These are phyloP conservation scores for Australoheros scitulus DNA, from an alignment of 2,113 vertebrate species.

Conservation along the genomic window DNA sequence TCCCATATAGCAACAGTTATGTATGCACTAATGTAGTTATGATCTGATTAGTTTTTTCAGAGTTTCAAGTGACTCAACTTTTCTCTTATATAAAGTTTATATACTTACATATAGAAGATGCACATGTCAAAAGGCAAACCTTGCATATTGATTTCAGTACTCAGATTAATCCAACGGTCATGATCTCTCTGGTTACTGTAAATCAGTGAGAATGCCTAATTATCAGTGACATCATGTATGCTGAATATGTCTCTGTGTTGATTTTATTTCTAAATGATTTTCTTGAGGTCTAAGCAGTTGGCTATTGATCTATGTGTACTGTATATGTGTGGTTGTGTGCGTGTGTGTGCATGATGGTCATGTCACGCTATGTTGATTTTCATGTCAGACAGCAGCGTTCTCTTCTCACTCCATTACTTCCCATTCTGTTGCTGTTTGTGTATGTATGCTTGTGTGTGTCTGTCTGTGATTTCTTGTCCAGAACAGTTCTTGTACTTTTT, in stretches of 20 bases:
- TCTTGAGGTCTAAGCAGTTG: slow-evolving; percentile 30
- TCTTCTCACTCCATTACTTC: slow-evolving; percentile 73
- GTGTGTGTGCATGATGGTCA: slow-evolving; percentile 54
- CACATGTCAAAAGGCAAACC: not conserved
- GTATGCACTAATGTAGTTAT: not conserved
- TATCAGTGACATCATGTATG: not conserved
- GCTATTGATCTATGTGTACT: slow-evolving; percentile 56
- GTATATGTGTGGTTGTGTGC: slow-evolving; percentile 12
- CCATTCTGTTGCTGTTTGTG: slow-evolving; percentile 53
- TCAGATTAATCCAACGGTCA: not conserved
- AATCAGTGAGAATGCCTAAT: slow-evolving; percentile 20
- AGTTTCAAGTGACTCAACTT: not conserved
- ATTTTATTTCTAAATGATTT: slow-evolving; percentile 40
- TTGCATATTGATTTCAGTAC: not conserved
- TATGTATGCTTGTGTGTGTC: slow-evolving; percentile 11
- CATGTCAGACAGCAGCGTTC: slow-evolving; percentile 69
- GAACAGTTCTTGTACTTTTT: slow-evolving; percentile 37
- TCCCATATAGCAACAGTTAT: not conserved
- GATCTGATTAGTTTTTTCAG: not conserved
- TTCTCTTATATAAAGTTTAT: not conserved
- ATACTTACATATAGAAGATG: not conserved
- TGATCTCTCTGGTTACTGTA: not conserved
- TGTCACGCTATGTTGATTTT: slow-evolving; percentile 71
- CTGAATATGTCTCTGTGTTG: not conserved
- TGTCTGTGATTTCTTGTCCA: slow-evolving; percentile 40